These are phyloP conservation scores for Volucella bombylans DNA, from an alignment of 2,888 invertebrate genomes.

Conservation along the genomic window DNA sequence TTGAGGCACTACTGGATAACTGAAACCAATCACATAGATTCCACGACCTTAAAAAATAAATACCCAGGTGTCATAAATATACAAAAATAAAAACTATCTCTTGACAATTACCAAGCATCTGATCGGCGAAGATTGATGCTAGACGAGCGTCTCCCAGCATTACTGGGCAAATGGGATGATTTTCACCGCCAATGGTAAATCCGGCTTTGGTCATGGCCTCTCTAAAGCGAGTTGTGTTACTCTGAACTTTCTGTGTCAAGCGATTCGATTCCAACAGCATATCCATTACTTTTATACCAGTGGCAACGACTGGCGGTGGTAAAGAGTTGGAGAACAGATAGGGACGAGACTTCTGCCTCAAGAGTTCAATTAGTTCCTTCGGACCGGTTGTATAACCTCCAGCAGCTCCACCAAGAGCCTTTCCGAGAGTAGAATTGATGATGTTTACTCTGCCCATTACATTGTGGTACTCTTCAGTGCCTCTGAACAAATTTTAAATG, in stretches of 20 bases:
- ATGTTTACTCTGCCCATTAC: slow-evolving; percentile 88
- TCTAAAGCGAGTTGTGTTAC: slow-evolving; percentile 90
- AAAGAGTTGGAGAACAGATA: slow-evolving; percentile 95
- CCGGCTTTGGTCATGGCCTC: slow-evolving; percentile 88
- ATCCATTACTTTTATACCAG: slow-evolving; percentile 90
- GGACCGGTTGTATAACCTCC: slow-evolving; percentile 94
- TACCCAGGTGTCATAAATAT: slow-evolving; percentile 31
- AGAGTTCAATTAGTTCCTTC: slow-evolving; percentile 88
- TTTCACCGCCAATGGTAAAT: slow-evolving; percentile 88
- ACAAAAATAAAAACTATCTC: not conserved
- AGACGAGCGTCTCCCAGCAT: slow-evolving; percentile 94
- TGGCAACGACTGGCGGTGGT: slow-evolving; percentile 93
- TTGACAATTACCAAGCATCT: slow-evolving; percentile 88
- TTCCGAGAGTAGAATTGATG: slow-evolving; percentile 95
- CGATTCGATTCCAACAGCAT: slow-evolving; percentile 86
- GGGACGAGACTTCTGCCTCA: slow-evolving; percentile 92
- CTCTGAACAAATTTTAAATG: slow-evolving; percentile 83
- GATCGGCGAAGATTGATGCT: slow-evolving; percentile 90
- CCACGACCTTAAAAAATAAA: slow-evolving; percentile 86
- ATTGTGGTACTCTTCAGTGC: slow-evolving; percentile 92
- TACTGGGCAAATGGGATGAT: slow-evolving; percentile 96
- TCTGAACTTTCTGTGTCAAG: slow-evolving; percentile 86
- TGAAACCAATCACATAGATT: slow-evolving; percentile 96
- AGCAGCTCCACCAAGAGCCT: slow-evolving; percentile 94
- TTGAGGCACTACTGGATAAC: slow-evolving; percentile 95